Evolutionary conservation across 2,888 invertebrate genomes (phyloP).

Genomic region (Brenthis hecate): DNA sequence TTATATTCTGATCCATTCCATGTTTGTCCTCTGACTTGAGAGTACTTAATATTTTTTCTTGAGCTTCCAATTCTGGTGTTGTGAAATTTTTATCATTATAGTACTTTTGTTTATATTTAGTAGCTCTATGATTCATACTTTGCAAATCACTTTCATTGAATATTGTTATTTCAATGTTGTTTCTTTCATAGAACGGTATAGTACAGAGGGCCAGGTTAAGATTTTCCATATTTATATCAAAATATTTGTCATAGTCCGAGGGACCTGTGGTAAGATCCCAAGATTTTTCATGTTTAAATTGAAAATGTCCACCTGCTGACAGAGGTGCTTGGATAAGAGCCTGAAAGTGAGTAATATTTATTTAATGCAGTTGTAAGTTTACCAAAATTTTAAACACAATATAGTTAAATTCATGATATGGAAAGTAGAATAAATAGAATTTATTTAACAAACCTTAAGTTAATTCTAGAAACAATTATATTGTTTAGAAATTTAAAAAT

Average conservation of each 20-base stretch:
- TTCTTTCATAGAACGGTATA: slow-evolving; percentile 73
- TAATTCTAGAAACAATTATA: no score
- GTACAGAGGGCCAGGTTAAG: slow-evolving; percentile 64
- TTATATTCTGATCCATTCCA: background rate
- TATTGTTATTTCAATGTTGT: slow-evolving; percentile 54
- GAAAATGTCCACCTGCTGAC: slow-evolving; percentile 74
- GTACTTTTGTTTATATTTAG: slow-evolving; percentile 70
- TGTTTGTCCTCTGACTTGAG: slow-evolving; percentile 29
- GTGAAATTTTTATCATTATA: slow-evolving; percentile 62
- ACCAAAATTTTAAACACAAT: background rate
- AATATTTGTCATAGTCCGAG: slow-evolving; percentile 72
- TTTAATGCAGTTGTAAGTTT: background rate
- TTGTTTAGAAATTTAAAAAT: no score
- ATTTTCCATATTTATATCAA: slow-evolving; percentile 68
- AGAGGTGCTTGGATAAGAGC: slow-evolving; percentile 68
- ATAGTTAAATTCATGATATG: no score
- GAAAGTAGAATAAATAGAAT: no score
- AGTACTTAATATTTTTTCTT: slow-evolving; percentile 56
- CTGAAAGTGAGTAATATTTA: slow-evolving; percentile 45
- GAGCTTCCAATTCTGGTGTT: slow-evolving; percentile 61
- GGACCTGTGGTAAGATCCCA: slow-evolving; percentile 68
- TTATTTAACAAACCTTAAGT: no score
- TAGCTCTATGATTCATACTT: slow-evolving; percentile 68
- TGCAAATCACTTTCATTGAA: slow-evolving; percentile 65
- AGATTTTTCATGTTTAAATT: slow-evolving; percentile 78